Conservation (phyloP, 2,113 vertebrate genomes). For the Callithrix jacchus region DNA sequence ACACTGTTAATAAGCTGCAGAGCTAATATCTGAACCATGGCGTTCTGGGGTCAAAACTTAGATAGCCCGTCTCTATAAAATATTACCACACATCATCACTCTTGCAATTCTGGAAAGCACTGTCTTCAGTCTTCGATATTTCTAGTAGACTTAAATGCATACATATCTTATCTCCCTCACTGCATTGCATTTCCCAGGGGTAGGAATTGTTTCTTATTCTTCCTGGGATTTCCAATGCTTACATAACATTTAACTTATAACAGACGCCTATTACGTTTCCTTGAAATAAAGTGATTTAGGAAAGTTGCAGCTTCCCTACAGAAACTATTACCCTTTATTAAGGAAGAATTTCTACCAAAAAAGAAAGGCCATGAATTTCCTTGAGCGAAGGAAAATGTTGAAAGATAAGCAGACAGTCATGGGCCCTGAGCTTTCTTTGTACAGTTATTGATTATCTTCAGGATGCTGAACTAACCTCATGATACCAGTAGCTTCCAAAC, state of each 20-base stretch:
- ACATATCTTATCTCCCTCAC: neutral
- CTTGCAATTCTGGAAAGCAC: neutral
- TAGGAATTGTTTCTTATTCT: conserved; percentile 24
- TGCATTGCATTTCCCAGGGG: neutral
- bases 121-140: neutral
- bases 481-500: neutral
- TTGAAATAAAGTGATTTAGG: conserved; percentile 42
- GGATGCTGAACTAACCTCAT: neutral
- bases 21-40: neutral
- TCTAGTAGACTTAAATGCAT: neutral
- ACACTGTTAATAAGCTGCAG: neutral
- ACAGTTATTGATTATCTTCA: neutral
- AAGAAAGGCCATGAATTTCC: conserved; percentile 42
- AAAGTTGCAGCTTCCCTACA: neutral
- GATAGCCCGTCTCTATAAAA: neutral
- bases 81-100: neutral
- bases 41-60: neutral
- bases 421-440: neutral
- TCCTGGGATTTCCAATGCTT: neutral
- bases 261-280: conserved; percentile 48
- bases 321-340: conserved; percentile 37
- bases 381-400: conserved; percentile 23
- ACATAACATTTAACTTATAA: conserved; percentile 29
- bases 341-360: neutral
- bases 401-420: neutral